Conservation (phyloP, 2,888 invertebrate genomes). For the Chloromyia formosa region DNA sequence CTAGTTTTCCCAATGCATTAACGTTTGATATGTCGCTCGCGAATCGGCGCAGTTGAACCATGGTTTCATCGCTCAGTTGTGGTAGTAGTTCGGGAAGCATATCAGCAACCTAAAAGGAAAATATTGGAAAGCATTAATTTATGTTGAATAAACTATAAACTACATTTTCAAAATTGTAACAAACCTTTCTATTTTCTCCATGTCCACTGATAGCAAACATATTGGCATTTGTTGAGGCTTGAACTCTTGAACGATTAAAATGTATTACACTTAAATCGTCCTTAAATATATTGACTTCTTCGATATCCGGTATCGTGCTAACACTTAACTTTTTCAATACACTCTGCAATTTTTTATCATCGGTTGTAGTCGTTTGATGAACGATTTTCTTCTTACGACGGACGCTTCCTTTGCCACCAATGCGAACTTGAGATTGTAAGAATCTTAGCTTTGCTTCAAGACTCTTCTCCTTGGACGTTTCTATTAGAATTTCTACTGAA, state of each 20-base stretch:
- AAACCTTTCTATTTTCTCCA: slow-evolving; percentile 96
- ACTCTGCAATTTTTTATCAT: slow-evolving; percentile 98
- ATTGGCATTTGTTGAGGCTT: slow-evolving; percentile 97
- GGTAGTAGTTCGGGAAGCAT: slow-evolving; percentile 98
- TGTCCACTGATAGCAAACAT: slow-evolving; percentile 99
- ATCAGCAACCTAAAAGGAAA: slow-evolving; percentile 80
- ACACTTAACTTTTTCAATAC: slow-evolving; percentile 97
- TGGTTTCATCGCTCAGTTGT: slow-evolving; percentile 95
- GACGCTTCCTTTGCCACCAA: slow-evolving; percentile 99
- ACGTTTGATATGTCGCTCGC: slow-evolving; percentile 65
- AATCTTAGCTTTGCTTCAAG: slow-evolving; percentile 96
- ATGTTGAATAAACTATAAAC: background rate
- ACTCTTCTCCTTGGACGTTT: slow-evolving; percentile 67
- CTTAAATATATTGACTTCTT: slow-evolving; percentile 99
- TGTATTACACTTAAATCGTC: slow-evolving; percentile 99
- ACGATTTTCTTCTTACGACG: slow-evolving; percentile 99
- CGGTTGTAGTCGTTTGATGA: slow-evolving; percentile 97
- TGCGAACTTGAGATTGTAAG: slow-evolving; percentile 91
- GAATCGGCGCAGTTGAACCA: slow-evolving; percentile 91
- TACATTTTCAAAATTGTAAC: no score
- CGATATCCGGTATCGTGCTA: slow-evolving; percentile 98
- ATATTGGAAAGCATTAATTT: background rate
- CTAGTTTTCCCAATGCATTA: slow-evolving; percentile 57
- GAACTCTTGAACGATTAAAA: slow-evolving; percentile 99
- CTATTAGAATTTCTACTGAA: slow-evolving; percentile 30